Conservation (phyloP, 2,888 invertebrate genomes). For the Mycalesis mineus region DNA sequence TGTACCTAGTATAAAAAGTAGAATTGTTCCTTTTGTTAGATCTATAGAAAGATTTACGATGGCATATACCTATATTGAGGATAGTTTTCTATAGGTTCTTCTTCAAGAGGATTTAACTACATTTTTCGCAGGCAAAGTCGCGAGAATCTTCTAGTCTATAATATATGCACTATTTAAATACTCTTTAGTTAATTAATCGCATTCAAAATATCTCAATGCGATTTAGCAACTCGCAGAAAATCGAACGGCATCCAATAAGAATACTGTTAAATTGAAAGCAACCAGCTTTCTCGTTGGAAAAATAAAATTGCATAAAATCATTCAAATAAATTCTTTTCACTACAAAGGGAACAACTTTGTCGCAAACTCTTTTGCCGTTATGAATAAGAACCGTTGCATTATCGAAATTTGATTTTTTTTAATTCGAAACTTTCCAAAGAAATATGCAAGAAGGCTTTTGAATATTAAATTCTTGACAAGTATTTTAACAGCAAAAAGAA, state of each 20-base stretch:
- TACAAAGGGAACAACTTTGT: constrained; percentile 28
- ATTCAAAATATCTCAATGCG: not conserved
- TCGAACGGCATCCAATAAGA: constrained; percentile 8
- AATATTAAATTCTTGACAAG: constrained; percentile 20
- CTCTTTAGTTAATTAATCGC: not conserved
- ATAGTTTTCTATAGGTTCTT: too few species aligned
- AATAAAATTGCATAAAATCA: constrained; percentile 27
- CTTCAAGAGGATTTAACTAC: too few species aligned
- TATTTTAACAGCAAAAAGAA: constrained; percentile 7
- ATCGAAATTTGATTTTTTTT: constrained; percentile 24
- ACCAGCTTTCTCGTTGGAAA: constrained; percentile 17
- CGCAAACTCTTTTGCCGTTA: constrained; percentile 26
- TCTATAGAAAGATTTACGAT: too few species aligned
- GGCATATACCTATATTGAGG: too few species aligned
- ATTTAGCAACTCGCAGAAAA: not conserved
- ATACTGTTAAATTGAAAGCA: constrained; percentile 10
- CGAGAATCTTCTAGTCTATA: too few species aligned
- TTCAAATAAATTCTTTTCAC: constrained; percentile 26
- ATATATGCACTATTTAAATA: not conserved
- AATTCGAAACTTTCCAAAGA: constrained; percentile 14
- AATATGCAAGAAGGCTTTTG: constrained; percentile 13
- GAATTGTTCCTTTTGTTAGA: too few species aligned
- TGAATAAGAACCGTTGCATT: constrained; percentile 29
- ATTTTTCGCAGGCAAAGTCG: too few species aligned
- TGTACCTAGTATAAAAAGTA: too few species aligned